These are phyloP conservation scores for Polietes domitor DNA, from an alignment of 2,888 invertebrate species.

Conservation along the genomic window DNA sequence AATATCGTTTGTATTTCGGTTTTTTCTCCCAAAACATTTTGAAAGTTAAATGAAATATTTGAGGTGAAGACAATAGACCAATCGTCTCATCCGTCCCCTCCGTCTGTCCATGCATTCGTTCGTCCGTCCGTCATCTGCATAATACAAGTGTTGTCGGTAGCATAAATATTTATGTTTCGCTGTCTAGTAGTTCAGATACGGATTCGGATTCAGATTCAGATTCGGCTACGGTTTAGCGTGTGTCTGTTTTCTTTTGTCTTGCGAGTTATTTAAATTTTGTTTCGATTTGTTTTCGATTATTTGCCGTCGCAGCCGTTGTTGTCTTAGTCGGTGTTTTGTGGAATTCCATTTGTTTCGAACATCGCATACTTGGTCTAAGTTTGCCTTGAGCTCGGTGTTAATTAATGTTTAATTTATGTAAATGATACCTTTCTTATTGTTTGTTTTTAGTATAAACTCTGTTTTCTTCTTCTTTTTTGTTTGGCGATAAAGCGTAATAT, in stretches of 20 bases:
- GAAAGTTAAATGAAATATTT: constrained; percentile 11
- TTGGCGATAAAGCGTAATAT: background rate
- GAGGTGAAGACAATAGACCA: background rate
- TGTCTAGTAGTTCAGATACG: background rate
- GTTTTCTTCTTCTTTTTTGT: background rate
- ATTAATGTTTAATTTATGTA: constrained; percentile 61
- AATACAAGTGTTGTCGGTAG: constrained; percentile 23
- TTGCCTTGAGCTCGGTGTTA: constrained; percentile 59
- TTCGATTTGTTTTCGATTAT: constrained; percentile 33
- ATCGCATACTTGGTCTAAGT: constrained; percentile 22
- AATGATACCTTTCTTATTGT: constrained; percentile 27
- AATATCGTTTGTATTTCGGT: background rate
- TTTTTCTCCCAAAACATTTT: constrained; percentile 1
- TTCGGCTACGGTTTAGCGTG: background rate
- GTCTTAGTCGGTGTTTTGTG: background rate
- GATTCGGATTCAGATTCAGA: background rate
- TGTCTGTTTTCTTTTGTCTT: constrained; percentile 2
- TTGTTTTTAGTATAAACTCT: background rate
- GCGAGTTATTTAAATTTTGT: constrained; percentile 22
- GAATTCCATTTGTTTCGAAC: constrained; percentile 17
- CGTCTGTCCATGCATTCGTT: background rate
- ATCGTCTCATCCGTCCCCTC: background rate
- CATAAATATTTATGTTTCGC: constrained; percentile 48
- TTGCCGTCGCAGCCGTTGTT: background rate
- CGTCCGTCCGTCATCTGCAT: background rate